These are phyloP conservation scores for Ericerus pela DNA, from an alignment of 1,140 invertebrate species.

Conservation along the genomic window DNA sequence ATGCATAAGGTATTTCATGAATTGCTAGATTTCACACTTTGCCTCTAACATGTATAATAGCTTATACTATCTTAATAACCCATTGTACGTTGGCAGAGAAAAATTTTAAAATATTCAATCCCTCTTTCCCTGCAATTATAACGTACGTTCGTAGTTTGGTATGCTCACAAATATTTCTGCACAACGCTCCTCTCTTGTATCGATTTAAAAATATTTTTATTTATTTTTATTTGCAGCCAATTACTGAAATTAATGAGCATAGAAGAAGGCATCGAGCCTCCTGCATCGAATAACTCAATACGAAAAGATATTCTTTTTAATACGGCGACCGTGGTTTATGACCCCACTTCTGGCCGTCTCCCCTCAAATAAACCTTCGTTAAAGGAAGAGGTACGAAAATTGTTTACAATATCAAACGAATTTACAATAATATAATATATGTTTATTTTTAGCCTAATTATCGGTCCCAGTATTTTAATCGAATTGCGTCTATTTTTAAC, in stretches of 20 bases:
- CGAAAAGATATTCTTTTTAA: background rate
- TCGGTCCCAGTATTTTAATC: background rate
- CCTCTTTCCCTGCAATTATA: no score
- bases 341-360: conserved; percentile 22
- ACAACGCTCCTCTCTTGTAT: no score
- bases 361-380: conserved; percentile 21
- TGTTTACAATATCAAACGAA: background rate
- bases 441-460: background rate
- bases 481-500: conserved; percentile 6
- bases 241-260: conserved; percentile 20
- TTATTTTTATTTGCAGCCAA: conserved; percentile 19
- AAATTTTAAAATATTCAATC: no score
- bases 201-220: no score
- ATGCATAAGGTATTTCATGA: no score
- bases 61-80: no score
- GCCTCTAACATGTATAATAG: no score
- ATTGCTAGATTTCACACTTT: no score
- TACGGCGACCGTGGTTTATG: conserved; percentile 14
- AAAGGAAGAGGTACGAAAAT: conserved; percentile 19
- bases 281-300: background rate
- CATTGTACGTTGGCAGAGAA: no score
- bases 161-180: no score
- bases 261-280: conserved; percentile 25
- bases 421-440: background rate
- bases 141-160: no score